Evolutionary conservation across 2,113 vertebrate genomes (phyloP).

Genomic region (Leptobrachium leishanense): DNA sequence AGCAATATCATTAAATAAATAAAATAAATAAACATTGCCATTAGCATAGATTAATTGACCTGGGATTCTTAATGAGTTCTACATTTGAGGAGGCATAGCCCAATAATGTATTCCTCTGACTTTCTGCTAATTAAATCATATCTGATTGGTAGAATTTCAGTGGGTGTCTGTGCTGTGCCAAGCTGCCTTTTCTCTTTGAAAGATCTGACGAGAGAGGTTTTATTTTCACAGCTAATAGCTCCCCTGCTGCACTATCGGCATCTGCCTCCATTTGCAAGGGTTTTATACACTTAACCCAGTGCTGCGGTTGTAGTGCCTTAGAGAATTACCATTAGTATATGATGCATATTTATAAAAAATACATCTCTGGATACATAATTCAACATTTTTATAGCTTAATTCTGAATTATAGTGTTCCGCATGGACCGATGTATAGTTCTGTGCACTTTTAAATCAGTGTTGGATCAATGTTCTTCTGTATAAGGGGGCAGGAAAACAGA

Average conservation of each 20-base stretch:
- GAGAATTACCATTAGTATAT: slow-evolving; percentile 42
- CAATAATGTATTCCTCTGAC: slow-evolving; percentile 44
- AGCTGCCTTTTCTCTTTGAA: slow-evolving; percentile 40
- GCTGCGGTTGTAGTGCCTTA: slow-evolving; percentile 25
- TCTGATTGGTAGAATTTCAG: slow-evolving; percentile 49
- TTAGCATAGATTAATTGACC: slow-evolving; percentile 50
- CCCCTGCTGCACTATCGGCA: slow-evolving; percentile 46
- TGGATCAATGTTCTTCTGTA: too few species aligned
- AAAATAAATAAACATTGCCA: slow-evolving; percentile 43
- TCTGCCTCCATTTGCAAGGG: slow-evolving; percentile 33
- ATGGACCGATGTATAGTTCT: too few species aligned
- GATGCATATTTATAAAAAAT: slow-evolving; percentile 40
- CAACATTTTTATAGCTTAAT: too few species aligned
- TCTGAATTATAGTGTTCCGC: too few species aligned
- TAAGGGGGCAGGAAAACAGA: too few species aligned
- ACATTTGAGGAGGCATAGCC: slow-evolving; percentile 38
- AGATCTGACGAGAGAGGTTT: slow-evolving; percentile 44
- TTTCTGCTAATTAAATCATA: slow-evolving; percentile 49
- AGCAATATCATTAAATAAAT: slow-evolving; percentile 38
- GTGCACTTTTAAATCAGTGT: too few species aligned
- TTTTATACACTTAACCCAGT: slow-evolving; percentile 49
- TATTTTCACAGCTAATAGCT: slow-evolving; percentile 47
- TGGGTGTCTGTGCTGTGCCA: slow-evolving; percentile 43
- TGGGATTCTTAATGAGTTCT: slow-evolving; percentile 48
- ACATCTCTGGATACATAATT: neutral